A percentile compares a stretch with the other conserved stretches of the same genome.
phyloP scores from a whole-genome alignment of 2,113 vertebrate genomes.

The Smithornis capensis region DNA sequence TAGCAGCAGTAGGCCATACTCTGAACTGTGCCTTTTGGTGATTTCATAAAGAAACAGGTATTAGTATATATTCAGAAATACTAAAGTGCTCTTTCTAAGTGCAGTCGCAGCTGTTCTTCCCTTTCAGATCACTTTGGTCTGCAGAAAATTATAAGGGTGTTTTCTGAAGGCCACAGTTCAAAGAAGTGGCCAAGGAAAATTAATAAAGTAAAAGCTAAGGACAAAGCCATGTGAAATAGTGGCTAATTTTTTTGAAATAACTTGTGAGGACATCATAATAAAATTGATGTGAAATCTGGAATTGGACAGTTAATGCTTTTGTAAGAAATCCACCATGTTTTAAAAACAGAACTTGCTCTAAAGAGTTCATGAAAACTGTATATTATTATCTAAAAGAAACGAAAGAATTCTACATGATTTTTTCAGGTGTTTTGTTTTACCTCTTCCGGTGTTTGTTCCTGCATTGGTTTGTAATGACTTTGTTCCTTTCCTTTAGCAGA shows the following conservation, averaged over 20 bases:
- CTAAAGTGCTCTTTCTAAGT: not conserved
- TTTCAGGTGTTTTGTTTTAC: not conserved
- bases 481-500: conserved; percentile 75
- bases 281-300: not conserved
- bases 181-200: not conserved
- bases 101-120: not conserved
- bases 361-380: not conserved
- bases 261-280: not conserved
- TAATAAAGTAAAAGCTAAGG: not conserved
- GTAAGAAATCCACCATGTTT: not conserved
- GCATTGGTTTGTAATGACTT: not conserved
- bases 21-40: not conserved
- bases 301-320: not conserved
- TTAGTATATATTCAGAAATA: not conserved
- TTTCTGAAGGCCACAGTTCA: not conserved
- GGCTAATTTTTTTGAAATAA: not conserved
- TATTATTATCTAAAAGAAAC: not conserved
- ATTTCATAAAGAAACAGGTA: not conserved
- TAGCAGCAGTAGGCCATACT: not conserved
- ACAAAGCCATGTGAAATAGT: not conserved
- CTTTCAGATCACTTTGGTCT: not conserved
- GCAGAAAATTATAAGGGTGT: not conserved
- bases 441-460: not conserved
- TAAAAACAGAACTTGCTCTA: not conserved
- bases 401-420: not conserved